Evolutionary conservation across 2,888 invertebrate species (phyloP), one percentile per base, ranked within the genome.

Genomic region (Adelognathus sp.): DNA sequence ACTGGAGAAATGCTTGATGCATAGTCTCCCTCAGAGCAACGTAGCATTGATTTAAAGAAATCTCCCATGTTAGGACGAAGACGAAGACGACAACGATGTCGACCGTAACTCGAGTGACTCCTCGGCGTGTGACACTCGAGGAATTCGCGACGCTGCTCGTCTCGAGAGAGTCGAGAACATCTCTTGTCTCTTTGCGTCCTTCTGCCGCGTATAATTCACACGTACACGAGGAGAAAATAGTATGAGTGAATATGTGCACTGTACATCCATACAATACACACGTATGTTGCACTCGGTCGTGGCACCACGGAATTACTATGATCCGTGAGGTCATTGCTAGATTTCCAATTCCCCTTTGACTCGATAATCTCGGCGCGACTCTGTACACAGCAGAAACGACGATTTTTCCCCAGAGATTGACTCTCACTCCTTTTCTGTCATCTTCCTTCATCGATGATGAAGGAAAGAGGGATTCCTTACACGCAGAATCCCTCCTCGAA

Each of bases 111-210:
- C 69, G 67, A 66, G 71, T 66, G 76, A 76, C 71, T 63, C 58
- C 44, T 54, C 56, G 56, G 67, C 69, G 58, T 78, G 77, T 78
- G 77, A 78, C 77, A 78, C 77, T 69, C 50, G 73, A 73, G 73
- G 73, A 78, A 78, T 78, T 78, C 56, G 67, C 77, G 61, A 44
- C 67, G 66, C 67, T 63, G 50, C 56, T 73, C 31, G 36, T 58
- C 60, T 39, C 67, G 27, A 39, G 50, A 39, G 58, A 69, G 56
- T 72, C 72, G 66, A 61, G 56, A 73, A 73, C 69, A 69, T 69
- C 73, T 73, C 58, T 50, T 56, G 56, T 58, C 39, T 74, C 39
- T 46, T 41, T 27, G 36, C n/a, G n/a, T n/a, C n/a, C n/a, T n/a
- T n/a, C n/a, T n/a, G n/a, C n/a, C n/a, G n/a, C 58, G 39, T 52